phyloP scores from a whole-genome alignment of 2,888 invertebrate species.

The Andrena dorsata region DNA sequence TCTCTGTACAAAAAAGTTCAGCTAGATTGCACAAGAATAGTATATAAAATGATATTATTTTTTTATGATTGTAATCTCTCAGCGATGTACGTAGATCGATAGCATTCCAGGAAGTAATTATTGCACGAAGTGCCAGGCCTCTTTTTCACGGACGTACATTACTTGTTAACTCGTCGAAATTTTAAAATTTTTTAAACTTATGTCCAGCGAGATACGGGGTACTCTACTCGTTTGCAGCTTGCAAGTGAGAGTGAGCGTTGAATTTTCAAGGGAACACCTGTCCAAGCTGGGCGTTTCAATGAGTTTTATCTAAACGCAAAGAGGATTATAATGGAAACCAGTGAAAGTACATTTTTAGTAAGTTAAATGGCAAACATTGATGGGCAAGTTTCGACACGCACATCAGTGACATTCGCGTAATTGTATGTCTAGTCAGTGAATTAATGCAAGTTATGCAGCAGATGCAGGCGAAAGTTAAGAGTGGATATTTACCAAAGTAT shows the following conservation, averaged over 20 bases:
- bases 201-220: neutral
- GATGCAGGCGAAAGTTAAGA: slow-evolving; percentile 24
- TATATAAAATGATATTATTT: neutral
- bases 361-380: neutral
- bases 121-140: neutral
- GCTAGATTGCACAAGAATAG: neutral
- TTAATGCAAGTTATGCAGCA: slow-evolving; percentile 35
- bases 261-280: slow-evolving; percentile 23
- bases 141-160: slow-evolving; percentile 7
- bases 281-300: neutral
- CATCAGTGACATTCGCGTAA: slow-evolving; percentile 34
- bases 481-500: slow-evolving; percentile 61
- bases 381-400: slow-evolving; percentile 9
- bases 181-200: neutral
- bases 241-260: slow-evolving; percentile 66
- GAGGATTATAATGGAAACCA: neutral
- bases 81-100: neutral
- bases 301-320: neutral
- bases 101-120: slow-evolving; percentile 32
- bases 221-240: slow-evolving; percentile 69
- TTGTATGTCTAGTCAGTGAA: slow-evolving; percentile 69
- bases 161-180: neutral
- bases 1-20: neutral
- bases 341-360: neutral
- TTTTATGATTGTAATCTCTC: neutral